Evolutionary conservation across 2,888 invertebrate species (phyloP), one percentile per base, ranked within the genome.

Genomic region (Phasia obesa): DNA sequence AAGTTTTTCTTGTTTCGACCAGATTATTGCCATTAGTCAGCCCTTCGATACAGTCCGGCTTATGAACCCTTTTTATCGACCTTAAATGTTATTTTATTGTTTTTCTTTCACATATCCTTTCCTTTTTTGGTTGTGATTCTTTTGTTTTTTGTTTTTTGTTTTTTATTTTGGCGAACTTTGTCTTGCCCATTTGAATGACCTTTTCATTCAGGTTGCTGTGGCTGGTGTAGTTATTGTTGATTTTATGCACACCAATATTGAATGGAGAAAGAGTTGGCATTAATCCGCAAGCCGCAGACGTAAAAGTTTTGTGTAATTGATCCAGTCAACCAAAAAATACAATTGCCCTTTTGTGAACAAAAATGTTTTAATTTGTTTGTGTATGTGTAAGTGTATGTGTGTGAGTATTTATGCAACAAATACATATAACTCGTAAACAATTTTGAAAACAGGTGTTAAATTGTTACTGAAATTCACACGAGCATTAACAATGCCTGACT

Each of bases 381-480:
- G 15, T 23, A 4, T 69, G 17, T 60, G 11, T n/a, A n/a, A n/a
- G 15, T 53, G 19, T 44, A 49, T 53, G 19, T 64, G n/a, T 55
- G 42, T 64, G 15, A 51, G 15, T 38, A 57, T 57, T 21, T 38
- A 42, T 70, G 35, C 19, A 38, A 47, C 13, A 15, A 35, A 55
- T 73, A 31, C 44, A 69, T 74, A 42, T 57, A 65, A 35, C 51
- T 76, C 27, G 23, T 35, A 47, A 47, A 62, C 70, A 70, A 77
- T 35, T 44, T 57, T 75, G 80, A 75, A 64, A 67, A 86, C 89
- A 89, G 89, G 89, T 89, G 89, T 88, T 87, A 87, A 87, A 88
- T 87, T 88, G 89, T 87, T 88, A 87, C 85, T 86, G 55, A 87
- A 88, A 88, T 90, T 90, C 90, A 88, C 90, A 90, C 90, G 90